Evolutionary conservation across 2,797 vertebrate genomes (phyloP), one percentile per base, ranked within the genome.

Genomic region (Ispidina picta): DNA sequence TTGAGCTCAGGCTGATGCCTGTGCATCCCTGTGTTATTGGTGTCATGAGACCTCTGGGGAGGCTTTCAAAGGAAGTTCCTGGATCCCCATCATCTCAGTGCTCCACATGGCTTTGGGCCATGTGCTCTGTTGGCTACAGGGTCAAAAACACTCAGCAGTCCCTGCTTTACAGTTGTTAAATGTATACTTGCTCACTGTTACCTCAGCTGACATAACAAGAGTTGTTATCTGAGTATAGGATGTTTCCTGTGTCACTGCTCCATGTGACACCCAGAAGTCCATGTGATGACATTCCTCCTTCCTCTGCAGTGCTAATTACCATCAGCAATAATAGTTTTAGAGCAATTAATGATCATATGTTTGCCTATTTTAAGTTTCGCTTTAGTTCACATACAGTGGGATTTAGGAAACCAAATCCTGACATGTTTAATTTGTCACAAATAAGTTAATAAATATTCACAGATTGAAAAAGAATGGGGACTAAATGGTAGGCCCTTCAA

Each of bases 341-440:
- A 43, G 46, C 39, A 74, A 62, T 71, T 77, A 60, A 26, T 55
- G 35, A 72, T 83, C 7, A 6, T 39, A 31, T 29, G 35, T 28
- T 77, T 13, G 49, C 35, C 26, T 58, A 35, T 58, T 78, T 72
- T 13, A 71, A 89, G 35, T 83, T 85, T 80, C 0, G 0, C 7
- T 28, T 84, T 28, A 65, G 35, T 69, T 90, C 44, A 28, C 26
- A 2, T 54, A 73, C 56, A n/a, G n/a, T 73, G 60, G 44, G 63
- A 72, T 59, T 91, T 91, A 78, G 52, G 66, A 92, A 88, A 48
- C 43, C 54, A 78, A 76, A 62, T 4, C 29, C 88, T 69, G 51
- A 44, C 35, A 28, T 60, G 65, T 91, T 87, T 83, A 25, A 89
- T 83, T 87, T 93, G 70, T 75, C 77, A 41, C 58, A 72, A 18